Evolutionary conservation across 2,888 invertebrate genomes (phyloP).

Genomic region (Conistra vaccinii): DNA sequence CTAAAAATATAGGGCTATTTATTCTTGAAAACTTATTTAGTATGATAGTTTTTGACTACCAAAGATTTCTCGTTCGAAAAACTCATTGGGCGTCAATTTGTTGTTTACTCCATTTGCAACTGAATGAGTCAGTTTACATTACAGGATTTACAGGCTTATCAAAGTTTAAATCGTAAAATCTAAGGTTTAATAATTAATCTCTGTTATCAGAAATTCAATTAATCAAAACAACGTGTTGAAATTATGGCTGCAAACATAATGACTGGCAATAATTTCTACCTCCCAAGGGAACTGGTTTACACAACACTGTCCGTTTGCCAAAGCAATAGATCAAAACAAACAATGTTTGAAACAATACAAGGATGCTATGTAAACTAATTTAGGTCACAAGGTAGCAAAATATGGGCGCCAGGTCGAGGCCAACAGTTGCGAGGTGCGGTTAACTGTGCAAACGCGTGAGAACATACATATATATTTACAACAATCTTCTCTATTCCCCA

Average conservation of each 20-base stretch:
- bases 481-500: constrained; percentile 36
- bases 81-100: not conserved
- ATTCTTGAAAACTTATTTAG: constrained; percentile 63
- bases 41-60: constrained; percentile 51
- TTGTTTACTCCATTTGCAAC: constrained; percentile 2
- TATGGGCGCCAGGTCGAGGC: constrained; percentile 68
- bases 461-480: constrained; percentile 60
- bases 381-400: constrained; percentile 74
- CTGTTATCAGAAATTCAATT: constrained; percentile 35
- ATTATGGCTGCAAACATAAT: constrained; percentile 39
- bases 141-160: not conserved
- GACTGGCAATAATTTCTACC: constrained; percentile 38
- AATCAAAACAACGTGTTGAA: constrained; percentile 39
- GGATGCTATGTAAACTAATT: constrained; percentile 70
- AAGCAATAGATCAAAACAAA: constrained; percentile 61
- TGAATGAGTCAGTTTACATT: not conserved
- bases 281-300: constrained; percentile 51
- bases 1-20: constrained; percentile 78
- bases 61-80: constrained; percentile 9
- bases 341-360: constrained; percentile 57
- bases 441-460: constrained; percentile 51
- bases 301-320: constrained; percentile 55
- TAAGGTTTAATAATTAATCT: constrained; percentile 24
- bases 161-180: constrained; percentile 5
- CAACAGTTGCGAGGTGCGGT: constrained; percentile 62